Evolutionary conservation across 2,113 vertebrate genomes (phyloP).

Genomic region (Poeciliopsis prolifica): DNA sequence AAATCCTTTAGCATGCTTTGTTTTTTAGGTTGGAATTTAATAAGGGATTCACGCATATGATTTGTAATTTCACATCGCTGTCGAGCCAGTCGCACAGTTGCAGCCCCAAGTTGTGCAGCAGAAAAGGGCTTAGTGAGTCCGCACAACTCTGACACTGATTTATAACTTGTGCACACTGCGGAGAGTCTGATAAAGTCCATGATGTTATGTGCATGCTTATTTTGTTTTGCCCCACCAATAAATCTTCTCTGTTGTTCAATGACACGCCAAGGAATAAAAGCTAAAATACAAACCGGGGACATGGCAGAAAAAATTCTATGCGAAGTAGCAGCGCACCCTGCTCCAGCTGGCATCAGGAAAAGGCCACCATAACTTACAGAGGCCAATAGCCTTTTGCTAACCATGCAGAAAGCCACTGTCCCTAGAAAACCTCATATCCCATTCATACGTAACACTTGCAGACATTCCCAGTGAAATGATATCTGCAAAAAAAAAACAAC

Average conservation of each 20-base stretch:
- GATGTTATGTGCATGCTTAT: slow-evolving; percentile 45
- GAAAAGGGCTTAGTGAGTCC: slow-evolving; percentile 22
- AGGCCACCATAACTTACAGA: slow-evolving; percentile 58
- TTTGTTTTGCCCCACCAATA: slow-evolving; percentile 50
- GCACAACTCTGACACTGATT: slow-evolving; percentile 50
- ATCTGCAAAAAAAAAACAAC: slow-evolving; percentile 18
- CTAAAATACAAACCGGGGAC: slow-evolving; percentile 40
- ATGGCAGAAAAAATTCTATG: slow-evolving; percentile 59
- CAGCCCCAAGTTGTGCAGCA: slow-evolving; percentile 14
- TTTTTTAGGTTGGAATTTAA: slow-evolving; percentile 43
- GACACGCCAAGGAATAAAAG: slow-evolving; percentile 42
- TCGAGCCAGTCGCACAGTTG: slow-evolving; percentile 19
- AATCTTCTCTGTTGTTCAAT: slow-evolving; percentile 53
- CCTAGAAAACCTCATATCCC: slow-evolving; percentile 50
- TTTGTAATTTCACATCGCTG: slow-evolving; percentile 29
- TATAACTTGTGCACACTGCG: slow-evolving; percentile 46
- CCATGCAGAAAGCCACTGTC: slow-evolving; percentile 44
- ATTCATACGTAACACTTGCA: slow-evolving; percentile 26
- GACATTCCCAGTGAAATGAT: slow-evolving; percentile 3
- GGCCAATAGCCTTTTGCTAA: slow-evolving; percentile 37
- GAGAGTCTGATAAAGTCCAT: slow-evolving; percentile 44
- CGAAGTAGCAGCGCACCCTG: slow-evolving; percentile 37
- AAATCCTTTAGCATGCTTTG: slow-evolving; percentile 20
- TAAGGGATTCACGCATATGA: slow-evolving; percentile 52
- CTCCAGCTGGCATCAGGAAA: slow-evolving; percentile 51